These are phyloP conservation scores for Athripsodes cinereus DNA, from an alignment of 2,888 invertebrate genomes.

Conservation along the genomic window DNA sequence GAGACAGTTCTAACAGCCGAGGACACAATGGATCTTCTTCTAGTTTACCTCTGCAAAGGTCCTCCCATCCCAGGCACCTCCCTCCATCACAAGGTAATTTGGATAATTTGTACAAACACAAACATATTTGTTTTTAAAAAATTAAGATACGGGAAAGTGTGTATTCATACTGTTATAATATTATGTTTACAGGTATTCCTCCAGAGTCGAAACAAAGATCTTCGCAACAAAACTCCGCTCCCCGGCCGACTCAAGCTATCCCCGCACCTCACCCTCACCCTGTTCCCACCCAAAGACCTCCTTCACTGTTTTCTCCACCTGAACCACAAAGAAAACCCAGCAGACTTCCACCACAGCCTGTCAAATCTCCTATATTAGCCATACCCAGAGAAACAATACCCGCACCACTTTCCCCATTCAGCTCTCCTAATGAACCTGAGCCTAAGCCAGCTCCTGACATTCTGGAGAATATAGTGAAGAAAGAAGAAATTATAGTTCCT, in stretches of 20 bases:
- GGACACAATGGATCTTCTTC: not conserved
- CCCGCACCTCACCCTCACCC: slow-evolving; percentile 20
- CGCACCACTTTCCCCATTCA: slow-evolving; percentile 19
- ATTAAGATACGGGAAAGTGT: too few relatives aligned
- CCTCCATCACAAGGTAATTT: slow-evolving; percentile 1
- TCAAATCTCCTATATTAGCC: slow-evolving; percentile 39
- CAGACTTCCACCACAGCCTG: slow-evolving; percentile 50
- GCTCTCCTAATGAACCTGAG: slow-evolving; percentile 26
- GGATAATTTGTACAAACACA: too few relatives aligned
- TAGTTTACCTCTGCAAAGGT: not conserved
- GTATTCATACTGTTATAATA: not conserved
- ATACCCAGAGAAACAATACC: slow-evolving; percentile 32
- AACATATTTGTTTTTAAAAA: too few relatives aligned
- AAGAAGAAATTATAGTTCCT: slow-evolving; percentile 49
- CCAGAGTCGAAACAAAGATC: slow-evolving; percentile 15
- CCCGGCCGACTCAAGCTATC: slow-evolving; percentile 23
- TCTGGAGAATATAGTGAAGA: not conserved
- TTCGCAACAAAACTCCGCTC: slow-evolving; percentile 14
- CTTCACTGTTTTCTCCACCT: slow-evolving; percentile 58
- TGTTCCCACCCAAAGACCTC: slow-evolving; percentile 40
- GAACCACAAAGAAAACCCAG: slow-evolving; percentile 40
- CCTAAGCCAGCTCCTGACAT: not conserved
- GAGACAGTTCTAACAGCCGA: not conserved
- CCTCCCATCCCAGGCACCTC: not conserved
- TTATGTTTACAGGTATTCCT: not conserved